A percentile compares a stretch with the other conserved stretches of the same genome.
These are phyloP conservation scores for Drosophila navojoa DNA, from an alignment of 1,140 invertebrate species.

Conservation along the genomic window DNA sequence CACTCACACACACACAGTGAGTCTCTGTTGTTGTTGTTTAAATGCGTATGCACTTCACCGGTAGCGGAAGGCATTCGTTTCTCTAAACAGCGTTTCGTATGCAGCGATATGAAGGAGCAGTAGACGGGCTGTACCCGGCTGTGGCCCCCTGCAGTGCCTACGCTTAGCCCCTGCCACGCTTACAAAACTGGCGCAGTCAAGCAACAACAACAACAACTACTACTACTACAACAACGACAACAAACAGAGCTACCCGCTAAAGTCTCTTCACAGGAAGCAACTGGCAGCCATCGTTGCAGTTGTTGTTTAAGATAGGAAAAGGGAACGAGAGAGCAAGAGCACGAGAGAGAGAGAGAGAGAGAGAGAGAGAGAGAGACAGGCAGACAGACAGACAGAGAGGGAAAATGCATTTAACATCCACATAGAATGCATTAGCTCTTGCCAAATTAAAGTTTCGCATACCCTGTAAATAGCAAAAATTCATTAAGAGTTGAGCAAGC, in stretches of 20 bases:
- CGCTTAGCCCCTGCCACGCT: not conserved
- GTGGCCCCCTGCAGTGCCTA: not conserved
- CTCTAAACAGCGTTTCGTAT: constrained; percentile 51
- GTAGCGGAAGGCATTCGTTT: constrained; percentile 57
- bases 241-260: constrained; percentile 19
- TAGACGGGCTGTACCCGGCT: not conserved
- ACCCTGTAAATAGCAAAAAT: constrained; percentile 6
- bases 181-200: constrained; percentile 41
- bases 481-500: constrained; percentile 1
- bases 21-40: constrained; percentile 43
- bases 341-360: too few relatives aligned
- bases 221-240: constrained; percentile 22
- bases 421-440: constrained; percentile 48
- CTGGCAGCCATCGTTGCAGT: constrained; percentile 38
- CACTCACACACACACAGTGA: not conserved
- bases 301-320: constrained; percentile 33
- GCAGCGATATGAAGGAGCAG: constrained; percentile 27
- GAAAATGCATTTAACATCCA: constrained; percentile 19
- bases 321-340: not conserved
- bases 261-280: constrained; percentile 46
- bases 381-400: not conserved
- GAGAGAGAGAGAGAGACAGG: not conserved
- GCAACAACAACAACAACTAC: constrained; percentile 30
- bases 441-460: constrained; percentile 46
- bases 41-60: constrained; percentile 57